Base-by-base conservation (phyloP, 2,113 vertebrate genomes). In the Osmerus mordax region DNA sequence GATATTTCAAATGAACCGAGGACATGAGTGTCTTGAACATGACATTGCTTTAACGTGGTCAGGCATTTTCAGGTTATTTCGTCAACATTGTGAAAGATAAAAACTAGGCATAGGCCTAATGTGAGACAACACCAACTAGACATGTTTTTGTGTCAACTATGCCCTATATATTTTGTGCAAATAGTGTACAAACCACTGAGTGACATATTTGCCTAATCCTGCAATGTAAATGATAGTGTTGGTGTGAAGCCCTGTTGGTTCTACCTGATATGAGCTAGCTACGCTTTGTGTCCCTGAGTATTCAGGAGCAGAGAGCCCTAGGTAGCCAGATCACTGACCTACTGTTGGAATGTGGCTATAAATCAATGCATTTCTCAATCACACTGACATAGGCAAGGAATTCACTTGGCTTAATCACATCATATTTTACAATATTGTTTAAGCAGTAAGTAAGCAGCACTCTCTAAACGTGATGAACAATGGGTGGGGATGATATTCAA, bases 121-220 rank as follows among this genome's bases (percentile, higher is more conserved):
- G 5, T 51, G 54, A 65, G 53, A 47, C 52, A n/a, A 59, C 19
- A 14, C 55, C 2, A 23, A 67, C 5, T 4, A 16, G n/a, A 56
- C 58, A 73, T 78, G 21, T 69, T 53, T 18, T 19, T 28, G 52
- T 60, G 71, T 64, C 29, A 36, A 74, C 41, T 72, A 73, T 64
- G 55, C 51, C 59, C 32, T 47, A 58, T 65, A 61, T 62, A 74
- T 28, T 71, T 41, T 55, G 52, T 64, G 70, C 63, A 77, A 81
- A 81, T 70, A 82, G 54, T 16, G 67, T 56, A 52, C 56, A 18
- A 19, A 54, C 12, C 64, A 68, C 29, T 62, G 36, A 61, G 67
- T 5, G 52, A 77, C 54, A 74, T 70, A 47, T 84, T 80, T 87
- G 70, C 55, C 68, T 72, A 70, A 14, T 69, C 67, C 71, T 67